Base-by-base conservation (phyloP, 2,113 vertebrate genomes). In the Podocnemis expansa region DNA sequence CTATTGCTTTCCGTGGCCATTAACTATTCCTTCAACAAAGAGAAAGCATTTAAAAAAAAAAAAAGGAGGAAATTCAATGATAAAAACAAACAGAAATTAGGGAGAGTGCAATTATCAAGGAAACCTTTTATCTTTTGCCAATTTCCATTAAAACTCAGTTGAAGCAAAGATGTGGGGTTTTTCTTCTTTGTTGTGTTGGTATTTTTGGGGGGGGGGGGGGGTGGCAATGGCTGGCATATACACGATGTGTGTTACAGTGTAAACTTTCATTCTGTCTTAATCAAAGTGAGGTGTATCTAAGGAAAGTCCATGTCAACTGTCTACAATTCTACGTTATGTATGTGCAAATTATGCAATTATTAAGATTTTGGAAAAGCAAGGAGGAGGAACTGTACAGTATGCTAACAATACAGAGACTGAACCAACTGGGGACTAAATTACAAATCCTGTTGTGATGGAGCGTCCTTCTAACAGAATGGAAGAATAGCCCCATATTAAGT, bases 41-140 rank as follows among this genome's bases (percentile, higher is more conserved):
- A 89, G 41, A 12, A 75, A 41, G 22, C 24, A 12, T 43, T 75
- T 27, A 58, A 25, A n/a, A 6, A 87, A 93, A 91, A 4, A 19
- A 85, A 89, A 85, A 80, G 58, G 93, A 56, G 12, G 85, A 93
- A 93, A 89, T 73, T 24, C 27, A 58, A n/a, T 38, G 70, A 83
- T 34, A 87, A 45, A 22, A 22, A 16, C 82, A 54, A 90, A 84
- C 2, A 85, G 21, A 93, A 85, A 89, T 78, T 10, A 93, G 52
- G 21, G 11, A 38, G n/a, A 22, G 4, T 38, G 19, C 34, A 89
- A 80, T 25, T 49, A 22, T 14, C 22, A 7, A 22, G 78, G 76
- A 84, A 83, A 55, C 78, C 8, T 86, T 90, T 79, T 54, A 45
- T 70, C 34, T 79, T n/a, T 55, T 83, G 25, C 56, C 22, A n/a